phyloP scores from a whole-genome alignment of 2,888 invertebrate genomes.

The Eucriotettix oculatus region DNA sequence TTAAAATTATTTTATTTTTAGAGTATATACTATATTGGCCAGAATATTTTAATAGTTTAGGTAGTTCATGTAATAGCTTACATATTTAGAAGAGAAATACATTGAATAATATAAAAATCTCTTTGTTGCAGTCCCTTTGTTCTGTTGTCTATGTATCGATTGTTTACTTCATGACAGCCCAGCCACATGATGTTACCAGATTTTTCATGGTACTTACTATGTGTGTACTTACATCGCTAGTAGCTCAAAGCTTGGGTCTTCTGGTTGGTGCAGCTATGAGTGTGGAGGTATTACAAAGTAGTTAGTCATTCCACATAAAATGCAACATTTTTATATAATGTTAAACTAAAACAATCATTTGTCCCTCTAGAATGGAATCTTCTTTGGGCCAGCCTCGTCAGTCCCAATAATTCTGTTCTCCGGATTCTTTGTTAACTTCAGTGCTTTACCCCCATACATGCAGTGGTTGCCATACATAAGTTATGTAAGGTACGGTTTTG shows the following conservation, averaged over 20 bases:
- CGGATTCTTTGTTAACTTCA: slow-evolving; percentile 34
- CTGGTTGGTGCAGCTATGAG: slow-evolving; percentile 85
- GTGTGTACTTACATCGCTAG: slow-evolving; percentile 69
- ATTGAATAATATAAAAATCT: neutral
- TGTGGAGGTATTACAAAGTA: slow-evolving; percentile 42
- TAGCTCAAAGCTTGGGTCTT: slow-evolving; percentile 81
- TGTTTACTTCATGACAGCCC: slow-evolving; percentile 89
- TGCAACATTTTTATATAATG: neutral
- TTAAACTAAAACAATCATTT: neutral
- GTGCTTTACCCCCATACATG: slow-evolving; percentile 32
- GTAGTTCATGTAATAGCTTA: no score
- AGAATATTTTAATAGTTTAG: no score
- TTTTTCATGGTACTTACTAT: slow-evolving; percentile 64
- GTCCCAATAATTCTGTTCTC: slow-evolving; percentile 35
- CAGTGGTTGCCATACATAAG: slow-evolving; percentile 34
- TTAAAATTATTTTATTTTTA: no score
- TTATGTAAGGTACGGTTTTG: slow-evolving; percentile 33
- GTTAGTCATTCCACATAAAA: neutral
- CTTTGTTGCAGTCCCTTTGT: slow-evolving; percentile 54
- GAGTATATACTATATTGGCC: no score
- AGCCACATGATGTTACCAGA: slow-evolving; percentile 75
- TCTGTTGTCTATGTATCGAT: slow-evolving; percentile 75
- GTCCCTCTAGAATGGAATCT: slow-evolving; percentile 30
- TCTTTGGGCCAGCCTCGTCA: slow-evolving; percentile 31
- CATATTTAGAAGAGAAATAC: no score